phyloP scores from a whole-genome alignment of 2,888 invertebrate species.

The Miltochrista miniata region DNA sequence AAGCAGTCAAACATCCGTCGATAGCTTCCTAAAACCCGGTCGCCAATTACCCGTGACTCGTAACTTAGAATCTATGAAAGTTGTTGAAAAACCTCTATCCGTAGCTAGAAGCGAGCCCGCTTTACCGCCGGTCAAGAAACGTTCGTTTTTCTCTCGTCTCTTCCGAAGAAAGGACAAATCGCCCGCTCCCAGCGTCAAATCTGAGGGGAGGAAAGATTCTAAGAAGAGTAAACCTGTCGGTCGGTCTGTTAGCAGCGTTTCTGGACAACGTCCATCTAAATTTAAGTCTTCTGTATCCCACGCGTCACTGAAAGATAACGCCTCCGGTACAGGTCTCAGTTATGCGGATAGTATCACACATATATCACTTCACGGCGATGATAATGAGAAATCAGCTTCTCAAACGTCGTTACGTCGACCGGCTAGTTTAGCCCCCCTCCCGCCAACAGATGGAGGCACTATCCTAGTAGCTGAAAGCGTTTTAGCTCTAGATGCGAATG shows the following conservation, averaged over 20 bases:
- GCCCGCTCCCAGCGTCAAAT: slow-evolving; percentile 71
- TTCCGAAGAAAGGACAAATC: slow-evolving; percentile 75
- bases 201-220: slow-evolving; percentile 58
- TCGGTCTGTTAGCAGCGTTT: slow-evolving; percentile 85
- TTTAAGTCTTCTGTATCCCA: slow-evolving; percentile 72
- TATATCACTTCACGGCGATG: slow-evolving; percentile 86
- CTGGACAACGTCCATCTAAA: slow-evolving; percentile 81
- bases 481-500: slow-evolving; percentile 69
- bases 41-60: slow-evolving; percentile 60
- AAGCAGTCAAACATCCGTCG: slow-evolving; percentile 72
- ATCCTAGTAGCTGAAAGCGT: slow-evolving; percentile 84
- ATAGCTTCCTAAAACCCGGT: slow-evolving; percentile 69
- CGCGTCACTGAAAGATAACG: slow-evolving; percentile 70
- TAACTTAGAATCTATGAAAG: slow-evolving; percentile 41
- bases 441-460: slow-evolving; percentile 81
- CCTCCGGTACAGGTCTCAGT: slow-evolving; percentile 67
- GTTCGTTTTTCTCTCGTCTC: slow-evolving; percentile 75
- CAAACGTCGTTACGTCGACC: slow-evolving; percentile 55
- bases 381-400: slow-evolving; percentile 63
- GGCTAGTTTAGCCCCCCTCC: slow-evolving; percentile 62
- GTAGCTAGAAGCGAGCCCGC: slow-evolving; percentile 71
- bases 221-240: slow-evolving; percentile 75
- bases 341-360: slow-evolving; percentile 85
- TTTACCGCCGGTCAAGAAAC: slow-evolving; percentile 73
- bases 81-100: slow-evolving; percentile 42